Evolutionary conservation across 2,888 invertebrate species (phyloP).

Genomic region (Philereme transversata): DNA sequence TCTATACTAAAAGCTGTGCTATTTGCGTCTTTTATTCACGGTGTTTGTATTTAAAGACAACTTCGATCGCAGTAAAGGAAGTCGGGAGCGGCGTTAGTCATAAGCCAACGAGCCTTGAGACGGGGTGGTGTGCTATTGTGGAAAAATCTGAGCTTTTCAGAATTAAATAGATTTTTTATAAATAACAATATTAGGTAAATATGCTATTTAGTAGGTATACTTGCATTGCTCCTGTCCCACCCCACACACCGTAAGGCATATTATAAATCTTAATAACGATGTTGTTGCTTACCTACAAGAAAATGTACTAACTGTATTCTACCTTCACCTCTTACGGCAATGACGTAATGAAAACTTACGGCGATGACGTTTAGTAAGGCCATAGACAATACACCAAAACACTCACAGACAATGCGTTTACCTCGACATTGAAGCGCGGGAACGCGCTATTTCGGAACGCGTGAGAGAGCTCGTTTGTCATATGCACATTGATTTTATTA

Average conservation of each 20-base stretch:
- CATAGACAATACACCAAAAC: conserved; percentile 17
- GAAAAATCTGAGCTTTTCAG: not conserved
- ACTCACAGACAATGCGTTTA: conserved; percentile 39
- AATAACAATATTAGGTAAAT: too few relatives aligned
- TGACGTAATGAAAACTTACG: conserved; percentile 20
- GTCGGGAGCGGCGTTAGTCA: conserved; percentile 25
- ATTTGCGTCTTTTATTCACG: conserved; percentile 28
- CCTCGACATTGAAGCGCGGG: conserved; percentile 44
- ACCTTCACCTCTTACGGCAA: conserved; percentile 3
- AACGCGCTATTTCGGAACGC: conserved; percentile 40
- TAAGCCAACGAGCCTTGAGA: conserved; percentile 25
- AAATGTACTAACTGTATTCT: not conserved
- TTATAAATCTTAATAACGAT: too few relatives aligned
- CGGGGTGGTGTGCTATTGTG: not conserved
- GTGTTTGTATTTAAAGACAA: conserved; percentile 26
- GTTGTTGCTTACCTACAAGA: not conserved
- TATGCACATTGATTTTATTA: conserved; percentile 23
- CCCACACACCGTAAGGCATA: too few relatives aligned
- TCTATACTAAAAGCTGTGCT: conserved; percentile 16
- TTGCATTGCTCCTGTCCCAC: too few relatives aligned
- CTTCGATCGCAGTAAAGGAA: conserved; percentile 25
- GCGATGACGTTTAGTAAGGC: conserved; percentile 12
- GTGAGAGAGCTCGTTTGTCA: conserved; percentile 38
- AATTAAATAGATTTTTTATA: too few relatives aligned
- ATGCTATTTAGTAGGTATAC: too few relatives aligned